A percentile compares a stretch with the other conserved stretches of the same genome.
Conservation (phyloP, 2,888 invertebrate genomes). For the Dasysyrphus tricinctus region DNA sequence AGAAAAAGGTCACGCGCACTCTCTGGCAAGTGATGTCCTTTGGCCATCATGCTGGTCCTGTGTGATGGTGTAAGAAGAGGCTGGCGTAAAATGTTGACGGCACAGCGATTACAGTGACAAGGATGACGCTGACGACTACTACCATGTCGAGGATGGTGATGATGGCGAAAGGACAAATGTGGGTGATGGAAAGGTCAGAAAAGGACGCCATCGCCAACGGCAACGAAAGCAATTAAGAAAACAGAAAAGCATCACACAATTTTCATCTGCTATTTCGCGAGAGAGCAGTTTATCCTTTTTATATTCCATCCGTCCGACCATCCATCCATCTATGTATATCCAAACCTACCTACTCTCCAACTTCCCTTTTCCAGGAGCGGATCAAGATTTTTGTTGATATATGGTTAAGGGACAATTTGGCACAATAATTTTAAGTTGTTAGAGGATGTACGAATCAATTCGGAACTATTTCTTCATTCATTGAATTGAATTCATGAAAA, state of each 20-base stretch:
- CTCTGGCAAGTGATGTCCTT: conserved; percentile 60
- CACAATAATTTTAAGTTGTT: neutral
- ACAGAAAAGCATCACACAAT: conserved; percentile 66
- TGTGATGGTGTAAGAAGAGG: conserved; percentile 57
- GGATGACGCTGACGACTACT: conserved; percentile 71
- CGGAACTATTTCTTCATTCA: neutral
- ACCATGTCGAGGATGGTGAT: conserved; percentile 61
- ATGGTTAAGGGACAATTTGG: neutral
- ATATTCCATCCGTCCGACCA: conserved; percentile 29
- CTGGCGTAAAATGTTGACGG: conserved; percentile 73
- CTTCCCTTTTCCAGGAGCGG: conserved; percentile 8
- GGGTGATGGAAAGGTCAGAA: conserved; percentile 73
- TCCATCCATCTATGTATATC: conserved; percentile 11
- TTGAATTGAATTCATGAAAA: no score
- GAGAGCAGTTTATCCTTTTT: conserved; percentile 54
- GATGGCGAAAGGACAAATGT: conserved; percentile 71
- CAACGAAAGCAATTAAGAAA: conserved; percentile 74
- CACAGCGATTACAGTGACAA: conserved; percentile 73
- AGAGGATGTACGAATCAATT: neutral
- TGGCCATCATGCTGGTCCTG: conserved; percentile 33
- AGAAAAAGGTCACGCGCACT: conserved; percentile 75
- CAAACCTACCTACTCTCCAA: neutral
- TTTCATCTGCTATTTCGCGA: conserved; percentile 72
- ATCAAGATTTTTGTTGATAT: neutral
- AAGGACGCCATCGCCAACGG: conserved; percentile 48